A percentile compares a stretch with the other conserved stretches of the same genome.
Evolutionary conservation across 1,140 invertebrate species (phyloP).

Genomic region (Tetranychus urticae): DNA sequence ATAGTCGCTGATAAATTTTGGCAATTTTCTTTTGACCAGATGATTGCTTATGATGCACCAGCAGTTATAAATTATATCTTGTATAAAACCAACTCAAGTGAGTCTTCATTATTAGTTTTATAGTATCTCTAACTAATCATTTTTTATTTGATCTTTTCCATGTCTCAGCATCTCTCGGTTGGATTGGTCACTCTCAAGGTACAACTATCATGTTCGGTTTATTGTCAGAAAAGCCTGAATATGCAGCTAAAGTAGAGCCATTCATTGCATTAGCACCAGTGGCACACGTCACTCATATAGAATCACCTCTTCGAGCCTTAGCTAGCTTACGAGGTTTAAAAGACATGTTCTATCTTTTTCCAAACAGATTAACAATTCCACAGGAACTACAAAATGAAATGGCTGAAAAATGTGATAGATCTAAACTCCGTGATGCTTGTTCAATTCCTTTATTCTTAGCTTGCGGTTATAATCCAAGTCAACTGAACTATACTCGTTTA

Average conservation of each 20-base stretch:
- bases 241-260: too few species aligned
- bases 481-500: slow-evolving; percentile 24
- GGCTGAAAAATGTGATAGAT: too few species aligned
- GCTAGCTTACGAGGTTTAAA: too few species aligned
- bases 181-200: slow-evolving; percentile 42
- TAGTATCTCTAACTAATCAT: slow-evolving; percentile 11
- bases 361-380: too few species aligned
- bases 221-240: slow-evolving; percentile 17
- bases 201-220: slow-evolving; percentile 33
- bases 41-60: slow-evolving; percentile 22
- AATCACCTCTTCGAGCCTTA: too few species aligned
- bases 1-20: background rate
- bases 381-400: too few species aligned
- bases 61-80: slow-evolving; percentile 22
- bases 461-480: background rate
- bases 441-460: slow-evolving; percentile 1
- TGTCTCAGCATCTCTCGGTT: slow-evolving; percentile 20
- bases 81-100: too few species aligned
- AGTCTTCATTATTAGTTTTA: too few species aligned
- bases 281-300: too few species aligned
- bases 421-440: too few species aligned
- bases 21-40: slow-evolving; percentile 15
- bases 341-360: too few species aligned
- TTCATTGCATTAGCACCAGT: too few species aligned
- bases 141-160: slow-evolving; percentile 3